Base-by-base conservation (phyloP, 2,113 vertebrate genomes). In the Mormyrus lacerda region DNA sequence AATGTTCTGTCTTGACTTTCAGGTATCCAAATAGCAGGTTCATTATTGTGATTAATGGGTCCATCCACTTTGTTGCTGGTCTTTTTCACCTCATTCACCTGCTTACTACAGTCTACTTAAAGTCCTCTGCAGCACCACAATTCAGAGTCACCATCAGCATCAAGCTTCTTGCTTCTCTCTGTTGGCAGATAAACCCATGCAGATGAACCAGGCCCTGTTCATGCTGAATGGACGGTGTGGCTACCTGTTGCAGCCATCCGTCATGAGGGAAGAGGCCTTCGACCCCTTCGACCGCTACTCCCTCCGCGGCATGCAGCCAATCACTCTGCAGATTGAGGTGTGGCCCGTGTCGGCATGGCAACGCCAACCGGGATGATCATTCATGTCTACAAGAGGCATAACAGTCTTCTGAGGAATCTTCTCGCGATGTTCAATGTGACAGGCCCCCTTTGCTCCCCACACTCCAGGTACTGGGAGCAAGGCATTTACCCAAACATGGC, bases 181-280 rank as follows among this genome's bases (percentile, higher is more conserved):
- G 2, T 3, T 0, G 85, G n/a, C 94, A 99, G 98, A 99, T 92
- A 99, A 99, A 91, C 98, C 98, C 90, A 99, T 99, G 98, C 98
- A 99, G 96, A 98, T 99, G 98, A 99, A 99, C 93, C 98, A 99
- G 95, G 97, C 98, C 31, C 94, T 99, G 89, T 99, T 99, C 95
- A 96, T 97, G 97, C 94, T 97, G 39, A 98, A 96, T 0, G 98
- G 98, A 13, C 95, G 95, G 89, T 98, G 97, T 0, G 98, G 98
- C 48, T 99, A 98, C 0, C 97, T 99, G 90, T 94, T 99, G 90
- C 98, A 99, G 94, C 98, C 98, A 0, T 15, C 94, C 90, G 96
- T 97, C 94, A 99, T 99, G 98, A 95, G 98, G 61, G 98, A 99
- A 0, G 98, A 99, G 61, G 91, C 42, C 95, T 99, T 99, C 0